These are phyloP conservation scores for Myoxocephalus aenaeus DNA, from an alignment of 2,797 vertebrate species.

Conservation along the genomic window DNA sequence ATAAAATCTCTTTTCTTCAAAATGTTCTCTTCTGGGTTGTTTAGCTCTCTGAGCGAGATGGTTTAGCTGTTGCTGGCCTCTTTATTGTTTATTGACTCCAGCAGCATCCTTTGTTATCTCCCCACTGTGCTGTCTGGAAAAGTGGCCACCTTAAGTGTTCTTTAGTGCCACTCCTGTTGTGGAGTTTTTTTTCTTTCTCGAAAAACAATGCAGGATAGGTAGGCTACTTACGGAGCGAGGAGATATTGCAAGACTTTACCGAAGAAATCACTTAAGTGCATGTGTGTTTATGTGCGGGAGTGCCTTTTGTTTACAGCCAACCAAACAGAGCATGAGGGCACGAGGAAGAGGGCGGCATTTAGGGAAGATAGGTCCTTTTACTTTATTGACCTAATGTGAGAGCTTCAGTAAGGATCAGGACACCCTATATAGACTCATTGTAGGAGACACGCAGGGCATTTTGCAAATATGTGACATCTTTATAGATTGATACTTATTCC, in stretches of 20 bases:
- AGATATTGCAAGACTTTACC: slow-evolving; percentile 18
- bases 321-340: neutral
- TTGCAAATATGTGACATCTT: neutral
- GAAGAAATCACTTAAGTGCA: slow-evolving; percentile 33
- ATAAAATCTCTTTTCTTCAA: slow-evolving; percentile 5
- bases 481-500: neutral
- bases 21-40: slow-evolving; percentile 43
- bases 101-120: slow-evolving; percentile 65
- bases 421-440: neutral
- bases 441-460: neutral
- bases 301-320: slow-evolving; percentile 38
- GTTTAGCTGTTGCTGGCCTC: slow-evolving; percentile 58
- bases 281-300: slow-evolving; percentile 10
- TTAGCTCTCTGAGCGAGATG: slow-evolving; percentile 54
- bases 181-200: slow-evolving; percentile 44
- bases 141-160: slow-evolving; percentile 69
- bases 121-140: slow-evolving; percentile 61
- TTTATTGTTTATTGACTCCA: slow-evolving; percentile 71
- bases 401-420: neutral
- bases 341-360: neutral
- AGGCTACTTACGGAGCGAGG: slow-evolving; percentile 17
- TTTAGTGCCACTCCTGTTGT: slow-evolving; percentile 63
- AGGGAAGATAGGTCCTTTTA: neutral
- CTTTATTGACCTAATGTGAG: neutral
- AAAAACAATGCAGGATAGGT: slow-evolving; percentile 38